Evolutionary conservation across 2,888 invertebrate species (phyloP), one percentile per base, ranked within the genome.

Genomic region (Campoletis raptor): DNA sequence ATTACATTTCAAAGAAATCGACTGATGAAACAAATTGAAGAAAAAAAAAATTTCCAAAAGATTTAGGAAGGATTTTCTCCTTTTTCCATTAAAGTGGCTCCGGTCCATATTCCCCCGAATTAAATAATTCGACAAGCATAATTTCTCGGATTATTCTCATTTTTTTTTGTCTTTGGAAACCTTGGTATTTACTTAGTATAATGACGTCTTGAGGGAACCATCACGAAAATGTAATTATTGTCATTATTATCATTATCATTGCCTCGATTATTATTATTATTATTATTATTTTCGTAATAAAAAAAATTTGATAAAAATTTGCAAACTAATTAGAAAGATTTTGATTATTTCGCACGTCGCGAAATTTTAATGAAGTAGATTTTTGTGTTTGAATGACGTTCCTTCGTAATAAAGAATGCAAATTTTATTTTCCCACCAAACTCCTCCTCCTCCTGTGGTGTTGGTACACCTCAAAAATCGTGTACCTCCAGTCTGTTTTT

Each of bases 341-440:
- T 42, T 78, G 57, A 85, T 77, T 81, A 45, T 72, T 45, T n/a
- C 21, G 42, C 66, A 73, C 66, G n/a, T 57, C 24, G 52, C 18
- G 57, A 72, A 18, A 76, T 80, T 66, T 86, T 85, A 83, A 86
- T 85, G 83, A 88, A 87, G 73, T 57, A 42, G 66, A 82, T 52
- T 67, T 67, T 74, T 21, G 24, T 40, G 21, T 24, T 24, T n/a
- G 52, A 64, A 40, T 66, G 36, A 54, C 54, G n/a, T 61, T 48
- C 36, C 61, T 40, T 45, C 45, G 42, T 30, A 81, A 83, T 83
- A 76, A 74, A 76, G 37, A 80, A 85, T 80, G 72, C 57, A 57
- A 83, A 82, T 85, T 86, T 77, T 61, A 37, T 48, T 70, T 45
- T n/a, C n/a, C n/a, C 15, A 10, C 64, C 70, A 21, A 30, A 21